Percentiles rank a stretch among this genome's conserved stretches.
Evolutionary conservation across 92 coral and sea anemone genomes (phyloP).

Genomic region (Epizoanthus scotinus): DNA sequence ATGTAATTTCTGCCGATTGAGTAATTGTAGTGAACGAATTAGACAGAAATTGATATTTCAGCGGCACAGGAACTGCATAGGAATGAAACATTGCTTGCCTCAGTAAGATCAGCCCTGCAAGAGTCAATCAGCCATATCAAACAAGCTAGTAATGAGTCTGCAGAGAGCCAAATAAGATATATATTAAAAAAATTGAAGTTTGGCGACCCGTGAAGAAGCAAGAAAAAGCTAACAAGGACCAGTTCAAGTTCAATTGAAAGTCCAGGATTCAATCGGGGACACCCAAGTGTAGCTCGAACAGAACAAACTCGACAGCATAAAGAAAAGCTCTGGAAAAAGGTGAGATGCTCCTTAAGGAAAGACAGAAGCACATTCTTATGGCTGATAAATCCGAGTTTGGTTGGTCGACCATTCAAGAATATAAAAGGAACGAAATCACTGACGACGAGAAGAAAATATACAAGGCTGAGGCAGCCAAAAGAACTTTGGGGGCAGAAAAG

Average conservation of each 20-base stretch:
- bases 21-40: no score
- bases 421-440: constrained; percentile 8
- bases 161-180: neutral
- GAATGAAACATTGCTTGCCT: neutral
- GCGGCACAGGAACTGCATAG: neutral
- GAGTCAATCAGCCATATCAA: neutral
- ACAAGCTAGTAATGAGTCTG: neutral
- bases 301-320: neutral
- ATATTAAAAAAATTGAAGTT: neutral
- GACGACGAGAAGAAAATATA: constrained; percentile 22
- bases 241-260: neutral
- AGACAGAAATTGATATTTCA: neutral
- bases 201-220: neutral
- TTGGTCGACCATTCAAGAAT: constrained; percentile 8
- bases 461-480: constrained; percentile 39
- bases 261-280: neutral
- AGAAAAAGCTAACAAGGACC: neutral
- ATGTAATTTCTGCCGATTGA: no score
- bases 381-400: constrained; percentile 9
- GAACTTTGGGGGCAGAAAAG: constrained; percentile 45
- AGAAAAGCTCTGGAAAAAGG: neutral
- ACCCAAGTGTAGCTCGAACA: neutral
- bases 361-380: neutral
- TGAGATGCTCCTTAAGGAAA: neutral
- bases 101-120: neutral